Evolutionary conservation across 2,888 invertebrate genomes (phyloP), one percentile per base, ranked within the genome.

Genomic region (Odontocolon sp.): DNA sequence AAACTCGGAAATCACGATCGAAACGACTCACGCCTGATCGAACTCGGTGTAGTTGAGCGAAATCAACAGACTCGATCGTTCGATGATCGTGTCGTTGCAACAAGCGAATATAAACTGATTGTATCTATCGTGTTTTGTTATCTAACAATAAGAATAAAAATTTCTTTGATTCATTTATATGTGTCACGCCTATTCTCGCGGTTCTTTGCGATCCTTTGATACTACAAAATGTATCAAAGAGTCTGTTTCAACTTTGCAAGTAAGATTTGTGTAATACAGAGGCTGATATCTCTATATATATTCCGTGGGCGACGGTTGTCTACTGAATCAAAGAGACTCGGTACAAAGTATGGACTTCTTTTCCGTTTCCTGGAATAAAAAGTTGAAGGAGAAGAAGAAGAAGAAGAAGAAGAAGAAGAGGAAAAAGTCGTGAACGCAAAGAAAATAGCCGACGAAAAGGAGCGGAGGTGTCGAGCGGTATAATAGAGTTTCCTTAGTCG

Each of bases 401-500:
- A 38, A 3, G 47, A 31, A 40, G 26, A 45, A 18, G 50, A n/a
- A 52, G 33, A 69, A 26, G 59, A 69, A 9, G 9, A 70, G 31
- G 18, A 57, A 40, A 63, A 45, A 64, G 54, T 47, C 23, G 9
- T 28, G 52, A 66, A 59, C 52, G 50, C 31, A 54, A 59, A 78
- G 54, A 70, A 64, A 75, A 69, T 70, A 67, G 47, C 66, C 14
- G 63, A 50, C 28, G 72, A 38, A 63, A 52, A 59, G 52, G 36
- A 45, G 47, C 28, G 54, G 61, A 85, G 84, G 83, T 85, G 85
- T 84, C 77, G 69, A 57, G 42, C 47, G 74, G 66, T 78, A 85
- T 86, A 88, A 88, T 86, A 81, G 81, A 86, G 86, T 89, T 89
- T 87, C 83, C 85, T 81, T 75, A 84, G 79, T 83, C 83, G 68